Evolutionary conservation across 2,888 invertebrate species (phyloP).

Genomic region (Chymomyza fuscimana): DNA sequence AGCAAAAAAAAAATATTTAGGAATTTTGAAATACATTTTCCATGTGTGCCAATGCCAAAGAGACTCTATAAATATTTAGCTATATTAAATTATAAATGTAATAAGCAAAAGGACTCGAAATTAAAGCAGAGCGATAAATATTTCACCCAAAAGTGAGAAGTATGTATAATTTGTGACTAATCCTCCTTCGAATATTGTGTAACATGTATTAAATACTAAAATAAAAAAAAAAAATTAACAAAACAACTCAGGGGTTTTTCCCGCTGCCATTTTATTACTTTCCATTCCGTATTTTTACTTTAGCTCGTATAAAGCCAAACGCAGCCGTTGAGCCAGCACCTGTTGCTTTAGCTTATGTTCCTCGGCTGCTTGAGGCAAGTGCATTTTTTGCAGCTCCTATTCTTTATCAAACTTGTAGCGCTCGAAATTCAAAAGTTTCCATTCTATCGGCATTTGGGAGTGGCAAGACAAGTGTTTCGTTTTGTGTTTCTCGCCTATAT

Average conservation of each 20-base stretch:
- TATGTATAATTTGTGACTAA: slow-evolving; percentile 40
- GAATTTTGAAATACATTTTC: slow-evolving; percentile 60
- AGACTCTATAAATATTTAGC: slow-evolving; percentile 55
- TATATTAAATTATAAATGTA: slow-evolving; percentile 9
- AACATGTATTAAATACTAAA: slow-evolving; percentile 59
- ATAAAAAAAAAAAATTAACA: slow-evolving; percentile 11
- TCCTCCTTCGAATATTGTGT: slow-evolving; percentile 45
- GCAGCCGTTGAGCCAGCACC: background rate
- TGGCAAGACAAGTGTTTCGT: background rate
- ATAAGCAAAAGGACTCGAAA: slow-evolving; percentile 2
- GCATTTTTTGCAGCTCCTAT: background rate
- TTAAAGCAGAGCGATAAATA: slow-evolving; percentile 9
- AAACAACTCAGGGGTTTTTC: background rate
- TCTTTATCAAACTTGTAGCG: background rate
- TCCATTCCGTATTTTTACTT: background rate
- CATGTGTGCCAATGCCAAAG: slow-evolving; percentile 72
- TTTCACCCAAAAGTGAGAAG: slow-evolving; percentile 12
- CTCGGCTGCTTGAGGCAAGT: too few relatives aligned
- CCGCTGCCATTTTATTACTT: background rate
- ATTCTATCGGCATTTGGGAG: background rate
- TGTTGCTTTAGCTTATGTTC: background rate
- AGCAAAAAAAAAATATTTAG: slow-evolving; percentile 37
- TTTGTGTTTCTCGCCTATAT: too few relatives aligned
- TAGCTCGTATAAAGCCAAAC: too few relatives aligned
- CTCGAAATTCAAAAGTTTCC: background rate